These are phyloP conservation scores for Plumapathes pennacea DNA, from an alignment of 92 coral and sea anemone genomes.

Conservation along the genomic window DNA sequence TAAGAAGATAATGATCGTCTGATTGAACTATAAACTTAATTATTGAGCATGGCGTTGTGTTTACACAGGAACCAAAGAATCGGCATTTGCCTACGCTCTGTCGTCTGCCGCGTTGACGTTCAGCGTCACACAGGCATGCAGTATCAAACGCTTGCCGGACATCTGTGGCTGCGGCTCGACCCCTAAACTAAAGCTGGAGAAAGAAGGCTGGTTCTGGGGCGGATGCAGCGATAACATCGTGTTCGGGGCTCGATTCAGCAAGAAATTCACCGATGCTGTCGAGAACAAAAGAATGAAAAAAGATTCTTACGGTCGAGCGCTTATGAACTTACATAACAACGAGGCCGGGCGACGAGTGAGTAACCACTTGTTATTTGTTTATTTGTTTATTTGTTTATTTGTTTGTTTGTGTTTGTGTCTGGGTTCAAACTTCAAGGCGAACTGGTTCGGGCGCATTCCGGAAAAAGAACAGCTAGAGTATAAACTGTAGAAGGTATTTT, in stretches of 20 bases:
- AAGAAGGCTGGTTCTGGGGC: constrained; percentile 70
- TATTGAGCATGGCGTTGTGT: too few relatives aligned
- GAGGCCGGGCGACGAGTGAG: constrained; percentile 88
- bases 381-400: too few relatives aligned
- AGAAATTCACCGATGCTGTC: constrained; percentile 58
- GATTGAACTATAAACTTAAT: too few relatives aligned
- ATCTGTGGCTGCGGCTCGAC: constrained; percentile 77
- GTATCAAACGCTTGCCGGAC: constrained; percentile 57
- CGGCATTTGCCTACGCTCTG: constrained; percentile 75
- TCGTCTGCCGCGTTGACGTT: constrained; percentile 85
- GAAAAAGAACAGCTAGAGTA: too few relatives aligned
- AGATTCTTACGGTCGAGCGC: constrained; percentile 23
- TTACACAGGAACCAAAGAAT: constrained; percentile 84
- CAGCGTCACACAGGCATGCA: constrained; percentile 92
- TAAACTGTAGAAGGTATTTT: too few relatives aligned
- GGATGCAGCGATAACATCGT: constrained; percentile 92
- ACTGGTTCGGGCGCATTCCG: too few relatives aligned
- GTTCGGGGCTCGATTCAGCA: constrained; percentile 72
- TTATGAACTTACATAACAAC: constrained; percentile 83
- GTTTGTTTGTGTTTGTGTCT: too few relatives aligned
- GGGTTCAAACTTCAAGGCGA: too few relatives aligned
- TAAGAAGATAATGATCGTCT: too few relatives aligned
- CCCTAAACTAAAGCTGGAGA: constrained; percentile 54
- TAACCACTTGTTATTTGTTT: too few relatives aligned
- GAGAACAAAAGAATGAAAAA: constrained; percentile 31